A percentile compares a stretch with the other conserved stretches of the same genome.
Conservation (phyloP, 2,888 invertebrate genomes). For the Conistra vaccinii region DNA sequence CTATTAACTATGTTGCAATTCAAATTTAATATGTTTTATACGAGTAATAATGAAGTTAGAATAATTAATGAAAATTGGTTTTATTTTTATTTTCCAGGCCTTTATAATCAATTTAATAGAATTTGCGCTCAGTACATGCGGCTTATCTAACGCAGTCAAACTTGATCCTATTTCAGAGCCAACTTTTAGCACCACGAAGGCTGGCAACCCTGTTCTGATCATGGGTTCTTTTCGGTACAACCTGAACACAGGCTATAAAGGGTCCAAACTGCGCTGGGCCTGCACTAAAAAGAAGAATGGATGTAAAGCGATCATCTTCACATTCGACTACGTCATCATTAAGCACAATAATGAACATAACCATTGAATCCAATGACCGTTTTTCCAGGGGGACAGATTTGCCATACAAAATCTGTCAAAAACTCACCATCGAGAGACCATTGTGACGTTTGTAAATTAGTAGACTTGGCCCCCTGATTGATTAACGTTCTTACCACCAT, state of each 20-base stretch:
- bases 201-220: slow-evolving; percentile 58
- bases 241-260: slow-evolving; percentile 22
- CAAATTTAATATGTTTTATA: too few species aligned
- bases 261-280: slow-evolving; percentile 47
- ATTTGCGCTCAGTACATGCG: background rate
- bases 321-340: slow-evolving; percentile 16
- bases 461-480: too few species aligned
- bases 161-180: slow-evolving; percentile 35
- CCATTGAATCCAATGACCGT: background rate
- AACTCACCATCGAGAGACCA: too few species aligned
- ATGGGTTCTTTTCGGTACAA: slow-evolving; percentile 53
- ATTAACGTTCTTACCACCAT: too few species aligned
- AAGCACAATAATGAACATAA: slow-evolving; percentile 10
- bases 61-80: background rate
- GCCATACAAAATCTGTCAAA: too few species aligned
- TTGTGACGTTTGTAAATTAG: too few species aligned
- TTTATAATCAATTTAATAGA: background rate
- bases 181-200: slow-evolving; percentile 42
- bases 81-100: background rate
- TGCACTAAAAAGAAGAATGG: slow-evolving; percentile 34
- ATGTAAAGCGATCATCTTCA: slow-evolving; percentile 38
- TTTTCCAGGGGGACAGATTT: too few species aligned
- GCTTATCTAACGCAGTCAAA: background rate
- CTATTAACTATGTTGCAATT: background rate
- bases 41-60: background rate